phyloP scores from a whole-genome alignment of 2,888 invertebrate species.

The Sabatieria punctata region DNA sequence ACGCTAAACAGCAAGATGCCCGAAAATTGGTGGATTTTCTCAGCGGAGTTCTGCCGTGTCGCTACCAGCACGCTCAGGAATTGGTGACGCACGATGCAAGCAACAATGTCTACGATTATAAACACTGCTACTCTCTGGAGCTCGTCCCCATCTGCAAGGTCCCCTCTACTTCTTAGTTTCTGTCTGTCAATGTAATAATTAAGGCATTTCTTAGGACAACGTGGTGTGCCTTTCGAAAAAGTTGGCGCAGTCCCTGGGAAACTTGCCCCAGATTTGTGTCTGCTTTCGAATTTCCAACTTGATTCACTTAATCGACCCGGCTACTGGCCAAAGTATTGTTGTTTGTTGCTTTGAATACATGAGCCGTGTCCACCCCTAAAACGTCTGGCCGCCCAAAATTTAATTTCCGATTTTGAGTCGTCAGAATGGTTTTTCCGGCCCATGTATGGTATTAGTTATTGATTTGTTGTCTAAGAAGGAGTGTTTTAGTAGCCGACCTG shows the following conservation, averaged over 20 bases:
- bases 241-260: constrained; percentile 65
- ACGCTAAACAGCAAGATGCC: constrained; percentile 67
- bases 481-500: constrained; percentile 59
- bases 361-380: constrained; percentile 15
- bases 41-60: constrained; percentile 58
- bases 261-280: constrained; percentile 69
- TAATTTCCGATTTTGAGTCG: constrained; percentile 1
- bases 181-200: constrained; percentile 3
- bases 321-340: constrained; percentile 26
- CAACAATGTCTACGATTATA: constrained; percentile 89
- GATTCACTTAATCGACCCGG: constrained; percentile 80
- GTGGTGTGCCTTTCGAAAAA: constrained; percentile 73
- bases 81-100: constrained; percentile 91
- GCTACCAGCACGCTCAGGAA: constrained; percentile 74
- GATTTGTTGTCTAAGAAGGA: constrained; percentile 4
- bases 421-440: background rate
- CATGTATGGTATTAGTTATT: constrained; percentile 8
- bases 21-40: constrained; percentile 90
- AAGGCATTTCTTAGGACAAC: constrained; percentile 32
- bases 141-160: constrained; percentile 90
- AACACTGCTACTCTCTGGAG: constrained; percentile 72
- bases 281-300: constrained; percentile 70
- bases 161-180: constrained; percentile 36
- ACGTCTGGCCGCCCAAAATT: background rate
- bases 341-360: constrained; percentile 15